phyloP scores from a whole-genome alignment of 2,113 vertebrate genomes.

The Psittacula cyanocephala region DNA sequence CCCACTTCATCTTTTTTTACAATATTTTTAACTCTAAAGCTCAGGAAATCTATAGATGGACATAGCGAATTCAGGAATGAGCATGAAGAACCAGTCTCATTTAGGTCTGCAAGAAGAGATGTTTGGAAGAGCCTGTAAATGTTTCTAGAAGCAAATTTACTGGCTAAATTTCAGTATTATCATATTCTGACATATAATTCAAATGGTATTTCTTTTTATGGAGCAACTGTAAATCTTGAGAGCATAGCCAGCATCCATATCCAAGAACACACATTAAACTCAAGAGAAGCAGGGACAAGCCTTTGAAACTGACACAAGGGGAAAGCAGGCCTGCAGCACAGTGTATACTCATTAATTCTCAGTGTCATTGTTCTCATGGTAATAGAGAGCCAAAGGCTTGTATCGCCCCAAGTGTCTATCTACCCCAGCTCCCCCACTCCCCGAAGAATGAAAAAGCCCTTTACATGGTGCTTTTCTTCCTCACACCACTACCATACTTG shows the following conservation, averaged over 20 bases:
- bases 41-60: neutral
- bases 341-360: neutral
- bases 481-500: neutral
- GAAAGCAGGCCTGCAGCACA: slow-evolving; percentile 12
- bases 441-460: neutral
- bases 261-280: neutral
- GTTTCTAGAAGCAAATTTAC: neutral
- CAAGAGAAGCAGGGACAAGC: neutral
- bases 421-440: neutral
- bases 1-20: neutral
- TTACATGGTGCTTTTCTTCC: neutral
- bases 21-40: neutral
- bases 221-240: neutral
- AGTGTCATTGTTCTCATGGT: neutral
- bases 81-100: neutral
- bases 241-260: neutral
- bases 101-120: neutral
- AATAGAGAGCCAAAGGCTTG: neutral
- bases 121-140: neutral
- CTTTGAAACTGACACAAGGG: slow-evolving; percentile 14
- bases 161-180: neutral
- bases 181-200: neutral
- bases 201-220: neutral
- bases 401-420: neutral
- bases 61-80: neutral